Evolutionary conservation across 2,888 invertebrate genomes (phyloP).

Genomic region (Stenodera caucasica): DNA sequence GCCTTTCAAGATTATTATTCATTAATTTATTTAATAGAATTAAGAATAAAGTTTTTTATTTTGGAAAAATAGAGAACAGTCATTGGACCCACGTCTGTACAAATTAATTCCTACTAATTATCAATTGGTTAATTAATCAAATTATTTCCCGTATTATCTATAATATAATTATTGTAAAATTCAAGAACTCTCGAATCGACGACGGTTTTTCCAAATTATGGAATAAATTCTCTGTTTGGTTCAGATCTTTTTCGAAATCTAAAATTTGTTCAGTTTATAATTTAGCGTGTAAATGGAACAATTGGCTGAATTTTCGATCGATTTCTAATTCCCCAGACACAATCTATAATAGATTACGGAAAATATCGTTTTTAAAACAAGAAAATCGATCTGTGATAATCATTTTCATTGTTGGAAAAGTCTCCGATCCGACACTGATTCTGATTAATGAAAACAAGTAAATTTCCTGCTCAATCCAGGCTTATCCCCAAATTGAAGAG

Average conservation of each 20-base stretch:
- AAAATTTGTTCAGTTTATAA: no score
- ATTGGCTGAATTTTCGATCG: no score
- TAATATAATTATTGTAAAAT: neutral
- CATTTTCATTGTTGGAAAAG: no score
- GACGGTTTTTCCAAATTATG: neutral
- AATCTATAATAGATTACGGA: no score
- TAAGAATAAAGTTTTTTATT: slow-evolving; percentile 4
- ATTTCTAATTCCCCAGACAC: no score
- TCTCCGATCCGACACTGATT: no score
- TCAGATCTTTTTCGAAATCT: neutral
- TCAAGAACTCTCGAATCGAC: neutral
- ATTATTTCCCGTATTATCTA: slow-evolving; percentile 1
- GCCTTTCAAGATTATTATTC: slow-evolving; percentile 26
- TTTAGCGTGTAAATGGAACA: no score
- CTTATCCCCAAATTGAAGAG: no score
- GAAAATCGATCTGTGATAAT: no score
- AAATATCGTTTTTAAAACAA: no score
- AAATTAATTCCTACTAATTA: slow-evolving; percentile 25
- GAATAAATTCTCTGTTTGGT: neutral
- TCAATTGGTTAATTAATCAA: neutral
- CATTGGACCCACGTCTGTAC: slow-evolving; percentile 42
- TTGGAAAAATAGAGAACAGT: slow-evolving; percentile 42
- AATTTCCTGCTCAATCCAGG: no score
- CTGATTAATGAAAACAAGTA: no score
- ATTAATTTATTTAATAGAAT: neutral